phyloP scores from a whole-genome alignment of 2,888 invertebrate genomes.

The Andrena hattorfiana region DNA sequence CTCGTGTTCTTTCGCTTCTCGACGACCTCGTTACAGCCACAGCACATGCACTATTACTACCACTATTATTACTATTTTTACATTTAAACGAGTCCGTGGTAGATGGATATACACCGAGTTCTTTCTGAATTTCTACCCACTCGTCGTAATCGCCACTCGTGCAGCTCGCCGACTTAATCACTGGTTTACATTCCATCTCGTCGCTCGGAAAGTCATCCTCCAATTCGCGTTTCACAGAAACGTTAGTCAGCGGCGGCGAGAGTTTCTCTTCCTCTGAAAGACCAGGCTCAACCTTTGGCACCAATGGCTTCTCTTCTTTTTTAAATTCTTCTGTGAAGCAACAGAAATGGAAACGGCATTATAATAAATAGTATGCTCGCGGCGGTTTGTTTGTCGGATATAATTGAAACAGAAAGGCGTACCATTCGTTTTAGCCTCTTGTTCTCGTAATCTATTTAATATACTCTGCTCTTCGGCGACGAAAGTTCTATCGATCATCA shows the following conservation, averaged over 20 bases:
- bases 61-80: slow-evolving; percentile 73
- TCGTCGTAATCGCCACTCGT: slow-evolving; percentile 87
- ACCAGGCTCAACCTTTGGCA: slow-evolving; percentile 82
- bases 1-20: slow-evolving; percentile 80
- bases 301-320: slow-evolving; percentile 82
- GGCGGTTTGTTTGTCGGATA: background rate
- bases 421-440: slow-evolving; percentile 84
- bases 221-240: slow-evolving; percentile 82
- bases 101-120: slow-evolving; percentile 86
- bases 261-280: slow-evolving; percentile 75
- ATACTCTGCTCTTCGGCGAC: slow-evolving; percentile 90
- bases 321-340: slow-evolving; percentile 80
- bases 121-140: slow-evolving; percentile 89
- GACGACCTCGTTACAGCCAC: slow-evolving; percentile 66
- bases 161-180: slow-evolving; percentile 79
- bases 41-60: slow-evolving; percentile 66
- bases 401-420: slow-evolving; percentile 43
- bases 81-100: slow-evolving; percentile 76
- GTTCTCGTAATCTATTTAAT: slow-evolving; percentile 87
- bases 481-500: slow-evolving; percentile 91
- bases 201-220: slow-evolving; percentile 81
- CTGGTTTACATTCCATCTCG: slow-evolving; percentile 79
- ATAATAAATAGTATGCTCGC: background rate
- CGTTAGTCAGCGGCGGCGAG: slow-evolving; percentile 72
- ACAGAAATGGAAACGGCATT: slow-evolving; percentile 7